Evolutionary conservation across 2,797 vertebrate species (phyloP).

Genomic region (Manis crassicaudata): DNA sequence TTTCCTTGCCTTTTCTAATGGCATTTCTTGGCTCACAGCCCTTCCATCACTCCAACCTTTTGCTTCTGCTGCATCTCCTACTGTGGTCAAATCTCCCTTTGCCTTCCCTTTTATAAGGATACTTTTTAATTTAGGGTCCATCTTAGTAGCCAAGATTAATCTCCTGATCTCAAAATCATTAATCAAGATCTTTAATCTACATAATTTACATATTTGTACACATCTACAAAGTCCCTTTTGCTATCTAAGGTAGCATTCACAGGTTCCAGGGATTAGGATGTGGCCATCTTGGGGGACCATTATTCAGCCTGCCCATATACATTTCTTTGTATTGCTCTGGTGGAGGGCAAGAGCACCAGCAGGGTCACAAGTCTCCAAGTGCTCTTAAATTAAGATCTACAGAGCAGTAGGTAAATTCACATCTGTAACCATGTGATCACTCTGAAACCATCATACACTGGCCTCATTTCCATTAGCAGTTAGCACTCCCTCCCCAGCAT

Average conservation of each 20-base stretch:
- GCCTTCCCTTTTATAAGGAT: background rate
- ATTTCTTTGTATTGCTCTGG: background rate
- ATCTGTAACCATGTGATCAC: background rate
- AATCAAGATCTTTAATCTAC: background rate
- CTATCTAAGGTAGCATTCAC: background rate
- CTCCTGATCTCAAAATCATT: background rate
- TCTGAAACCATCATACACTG: background rate
- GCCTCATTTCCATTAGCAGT: background rate
- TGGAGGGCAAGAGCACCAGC: background rate
- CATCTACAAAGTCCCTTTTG: conserved; percentile 3
- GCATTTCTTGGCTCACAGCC: background rate
- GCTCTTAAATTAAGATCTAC: background rate
- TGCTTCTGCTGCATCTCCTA: background rate
- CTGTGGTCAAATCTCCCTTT: conserved; percentile 21
- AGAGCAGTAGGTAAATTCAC: background rate
- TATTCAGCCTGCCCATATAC: background rate
- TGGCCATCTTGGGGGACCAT: background rate
- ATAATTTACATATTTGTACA: background rate
- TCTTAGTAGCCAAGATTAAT: background rate
- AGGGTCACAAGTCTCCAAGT: background rate
- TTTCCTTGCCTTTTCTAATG: background rate
- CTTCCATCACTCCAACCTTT: background rate
- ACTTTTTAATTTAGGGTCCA: background rate
- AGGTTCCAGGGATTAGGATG: background rate
- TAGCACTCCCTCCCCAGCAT: background rate